Evolutionary conservation across 2,113 vertebrate species (phyloP).

Genomic region (Ailurus styani): DNA sequence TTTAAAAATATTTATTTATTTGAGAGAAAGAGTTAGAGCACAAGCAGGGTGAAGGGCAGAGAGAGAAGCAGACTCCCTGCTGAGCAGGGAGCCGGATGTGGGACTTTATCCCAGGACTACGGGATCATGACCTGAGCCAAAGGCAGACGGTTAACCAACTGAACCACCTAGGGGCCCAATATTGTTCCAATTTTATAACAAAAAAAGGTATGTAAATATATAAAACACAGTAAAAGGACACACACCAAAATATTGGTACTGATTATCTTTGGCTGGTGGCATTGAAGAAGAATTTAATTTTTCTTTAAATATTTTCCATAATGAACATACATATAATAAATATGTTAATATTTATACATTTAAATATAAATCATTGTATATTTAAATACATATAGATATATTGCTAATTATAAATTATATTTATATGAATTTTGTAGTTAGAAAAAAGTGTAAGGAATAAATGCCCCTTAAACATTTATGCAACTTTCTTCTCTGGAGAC

Average conservation of each 20-base stretch:
- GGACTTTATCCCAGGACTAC: too few relatives aligned
- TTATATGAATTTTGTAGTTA: background rate
- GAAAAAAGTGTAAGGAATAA: background rate
- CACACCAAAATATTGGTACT: background rate
- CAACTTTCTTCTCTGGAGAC: background rate
- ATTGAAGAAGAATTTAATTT: background rate
- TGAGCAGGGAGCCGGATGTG: too few relatives aligned
- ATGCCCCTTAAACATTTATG: background rate
- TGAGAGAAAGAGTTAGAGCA: too few relatives aligned
- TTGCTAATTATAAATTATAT: background rate
- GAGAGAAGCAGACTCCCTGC: too few relatives aligned
- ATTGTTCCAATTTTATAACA: background rate
- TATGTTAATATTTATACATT: background rate
- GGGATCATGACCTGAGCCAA: too few relatives aligned
- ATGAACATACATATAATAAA: background rate
- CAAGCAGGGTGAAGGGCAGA: too few relatives aligned
- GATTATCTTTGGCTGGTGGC: background rate
- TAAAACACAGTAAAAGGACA: background rate
- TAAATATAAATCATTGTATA: background rate
- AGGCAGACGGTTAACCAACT: too few relatives aligned
- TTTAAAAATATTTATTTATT: background rate
- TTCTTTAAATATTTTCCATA: background rate
- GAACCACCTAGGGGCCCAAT: background rate
- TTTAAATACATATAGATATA: background rate
- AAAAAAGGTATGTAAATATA: background rate